These are phyloP conservation scores for Scaeva pyrastri DNA, from an alignment of 2,888 invertebrate genomes.

Conservation along the genomic window DNA sequence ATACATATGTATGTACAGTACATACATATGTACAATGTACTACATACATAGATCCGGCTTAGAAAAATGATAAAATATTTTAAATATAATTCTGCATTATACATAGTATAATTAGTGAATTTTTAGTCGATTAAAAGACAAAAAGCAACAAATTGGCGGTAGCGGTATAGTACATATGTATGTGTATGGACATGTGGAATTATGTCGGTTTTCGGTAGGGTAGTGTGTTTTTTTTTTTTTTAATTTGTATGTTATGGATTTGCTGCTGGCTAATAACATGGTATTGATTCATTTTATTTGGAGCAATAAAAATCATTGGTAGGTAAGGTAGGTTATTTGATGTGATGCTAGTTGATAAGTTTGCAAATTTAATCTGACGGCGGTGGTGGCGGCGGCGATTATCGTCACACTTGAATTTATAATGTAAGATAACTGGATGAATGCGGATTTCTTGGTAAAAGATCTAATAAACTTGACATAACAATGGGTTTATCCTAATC, in stretches of 20 bases:
- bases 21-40: background rate
- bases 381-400: too few relatives aligned
- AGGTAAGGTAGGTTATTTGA: background rate
- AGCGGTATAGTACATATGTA: too few relatives aligned
- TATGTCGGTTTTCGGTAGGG: background rate
- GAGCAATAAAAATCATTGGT: background rate
- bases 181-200: too few relatives aligned
- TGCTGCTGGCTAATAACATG: background rate
- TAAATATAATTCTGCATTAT: constrained; percentile 27
- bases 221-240: background rate
- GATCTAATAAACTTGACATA: too few relatives aligned
- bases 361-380: background rate
- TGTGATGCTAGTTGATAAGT: background rate
- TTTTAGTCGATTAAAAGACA: constrained; percentile 1
- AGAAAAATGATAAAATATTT: constrained; percentile 20
- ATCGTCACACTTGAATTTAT: too few relatives aligned
- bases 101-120: constrained; percentile 26
- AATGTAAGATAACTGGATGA: too few relatives aligned
- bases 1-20: background rate
- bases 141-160: constrained; percentile 1
- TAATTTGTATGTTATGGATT: background rate
- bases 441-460: too few relatives aligned
- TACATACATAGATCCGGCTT: constrained; percentile 45
- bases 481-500: too few relatives aligned
- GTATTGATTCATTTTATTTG: constrained; percentile 11